Evolutionary conservation across 2,113 vertebrate species (phyloP).

Genomic region (Archocentrus centrarchus): DNA sequence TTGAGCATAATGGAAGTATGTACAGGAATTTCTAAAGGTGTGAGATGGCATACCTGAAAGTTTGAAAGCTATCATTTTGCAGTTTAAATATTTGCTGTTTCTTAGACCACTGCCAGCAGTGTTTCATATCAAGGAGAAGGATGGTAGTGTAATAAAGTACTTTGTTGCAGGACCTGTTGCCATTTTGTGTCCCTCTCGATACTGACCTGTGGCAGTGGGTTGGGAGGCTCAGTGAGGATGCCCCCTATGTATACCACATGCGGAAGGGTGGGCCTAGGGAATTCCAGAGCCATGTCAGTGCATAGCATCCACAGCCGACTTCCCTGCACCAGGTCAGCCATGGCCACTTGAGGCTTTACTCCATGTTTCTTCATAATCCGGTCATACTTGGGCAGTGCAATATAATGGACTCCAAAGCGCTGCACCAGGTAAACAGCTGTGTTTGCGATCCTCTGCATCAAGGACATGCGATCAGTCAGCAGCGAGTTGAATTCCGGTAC

Average conservation of each 20-base stretch:
- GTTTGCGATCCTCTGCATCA: conserved; percentile 91
- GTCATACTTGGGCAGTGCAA: conserved; percentile 96
- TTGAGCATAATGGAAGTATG: background rate
- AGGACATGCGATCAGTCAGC: conserved; percentile 94
- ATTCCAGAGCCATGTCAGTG: conserved; percentile 96
- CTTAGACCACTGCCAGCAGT: background rate
- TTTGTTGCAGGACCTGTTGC: background rate
- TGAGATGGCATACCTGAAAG: background rate
- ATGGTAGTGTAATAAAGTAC: background rate
- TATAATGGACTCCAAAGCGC: conserved; percentile 92
- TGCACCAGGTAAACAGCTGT: conserved; percentile 91
- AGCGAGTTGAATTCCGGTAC: conserved; percentile 98
- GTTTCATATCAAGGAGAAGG: background rate
- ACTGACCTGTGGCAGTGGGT: conserved; percentile 93
- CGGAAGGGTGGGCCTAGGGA: conserved; percentile 95
- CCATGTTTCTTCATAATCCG: conserved; percentile 93
- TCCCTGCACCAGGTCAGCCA: conserved; percentile 94
- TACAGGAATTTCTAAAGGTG: background rate
- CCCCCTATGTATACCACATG: conserved; percentile 98
- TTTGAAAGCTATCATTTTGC: background rate
- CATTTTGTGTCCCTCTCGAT: background rate
- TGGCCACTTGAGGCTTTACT: conserved; percentile 86
- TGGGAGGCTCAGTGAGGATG: conserved; percentile 93
- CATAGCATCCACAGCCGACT: conserved; percentile 98
- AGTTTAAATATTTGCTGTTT: background rate